Base-by-base conservation (phyloP, 2,888 invertebrate genomes). In the Choristoneura rosaceana region DNA sequence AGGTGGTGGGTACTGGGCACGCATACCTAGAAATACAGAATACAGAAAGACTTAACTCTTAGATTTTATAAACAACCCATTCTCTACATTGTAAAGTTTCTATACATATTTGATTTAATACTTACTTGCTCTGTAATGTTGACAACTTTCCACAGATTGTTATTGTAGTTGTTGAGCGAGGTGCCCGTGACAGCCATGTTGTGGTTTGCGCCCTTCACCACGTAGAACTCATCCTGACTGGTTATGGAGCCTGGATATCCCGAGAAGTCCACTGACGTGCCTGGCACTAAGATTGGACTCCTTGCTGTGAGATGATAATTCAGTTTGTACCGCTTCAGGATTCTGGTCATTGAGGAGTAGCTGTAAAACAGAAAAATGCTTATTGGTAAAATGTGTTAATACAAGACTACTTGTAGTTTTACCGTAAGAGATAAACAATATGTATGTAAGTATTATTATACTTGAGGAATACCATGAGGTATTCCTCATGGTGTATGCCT, bases 261-360 rank as follows among this genome's bases (percentile, higher is more conserved):
- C 0, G 98, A 96, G 91, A 98, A 98, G 10, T 96, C 95, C 33
- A 97, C 95, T 4, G 95, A 95, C 55, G 94, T 93, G 0, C 97
- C 97, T 0, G 97, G 96, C 33, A 97, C 95, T 3, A 94, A 85
- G 15, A 90, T 88, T 15, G 92, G 89, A 62, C 91, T 83, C 63
- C 90, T 90, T 3, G 95, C 91, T 12, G 95, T 95, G 65, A 93
- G 87, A 77, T 96, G 97, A 85, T 96, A 98, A 74, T 96, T 95
- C 67, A 99, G 95, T 81, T 96, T 96, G 91, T 98, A 98, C 71
- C 96, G 96, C 87, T 98, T 98, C 82, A 98, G 93, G 47, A 98
- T 95, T 71, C 98, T 95, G 74, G 98, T 94, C 98, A 98, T 98
- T 76, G 96, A 95, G 45, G 95, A 95, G 84, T 97, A 98, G 75